phyloP scores from a whole-genome alignment of 2,888 invertebrate species.

The Sminthurinus aureus region DNA sequence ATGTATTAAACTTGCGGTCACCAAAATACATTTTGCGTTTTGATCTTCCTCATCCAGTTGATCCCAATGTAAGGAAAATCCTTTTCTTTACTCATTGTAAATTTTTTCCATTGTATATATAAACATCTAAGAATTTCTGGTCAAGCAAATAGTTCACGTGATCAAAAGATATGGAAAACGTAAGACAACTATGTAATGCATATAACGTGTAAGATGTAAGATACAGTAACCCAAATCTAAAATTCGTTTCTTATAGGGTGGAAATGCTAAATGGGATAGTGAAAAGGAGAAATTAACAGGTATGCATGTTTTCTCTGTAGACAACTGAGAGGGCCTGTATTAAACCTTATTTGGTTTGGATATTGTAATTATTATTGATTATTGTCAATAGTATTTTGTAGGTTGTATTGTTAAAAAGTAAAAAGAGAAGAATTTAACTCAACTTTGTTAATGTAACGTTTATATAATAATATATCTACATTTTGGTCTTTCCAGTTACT shows the following conservation, averaged over 20 bases:
- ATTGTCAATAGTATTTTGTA: too few species aligned
- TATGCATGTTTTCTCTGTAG: too few species aligned
- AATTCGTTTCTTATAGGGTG: slow-evolving; percentile 65
- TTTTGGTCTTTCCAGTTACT: slow-evolving; percentile 66
- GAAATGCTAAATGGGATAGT: slow-evolving; percentile 81
- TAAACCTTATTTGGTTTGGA: too few species aligned
- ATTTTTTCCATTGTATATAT: not conserved
- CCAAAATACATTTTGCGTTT: slow-evolving; percentile 75
- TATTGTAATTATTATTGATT: too few species aligned
- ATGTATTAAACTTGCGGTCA: slow-evolving; percentile 71
- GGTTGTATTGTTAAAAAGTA: too few species aligned
- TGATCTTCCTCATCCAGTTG: slow-evolving; percentile 80
- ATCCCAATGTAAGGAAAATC: slow-evolving; percentile 68
- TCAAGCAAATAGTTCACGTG: not conserved
- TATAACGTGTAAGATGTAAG: not conserved
- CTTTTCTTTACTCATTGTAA: not conserved
- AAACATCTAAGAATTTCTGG: not conserved
- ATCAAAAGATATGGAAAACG: not conserved
- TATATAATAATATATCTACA: too few species aligned
- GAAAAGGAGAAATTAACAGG: slow-evolving; percentile 70
- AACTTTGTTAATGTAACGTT: too few species aligned
- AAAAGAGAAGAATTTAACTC: too few species aligned
- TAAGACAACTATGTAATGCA: slow-evolving; percentile 1
- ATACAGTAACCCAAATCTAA: not conserved
- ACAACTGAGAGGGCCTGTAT: too few species aligned